phyloP scores from a whole-genome alignment of 2,888 invertebrate species.

The Tipula helvola region DNA sequence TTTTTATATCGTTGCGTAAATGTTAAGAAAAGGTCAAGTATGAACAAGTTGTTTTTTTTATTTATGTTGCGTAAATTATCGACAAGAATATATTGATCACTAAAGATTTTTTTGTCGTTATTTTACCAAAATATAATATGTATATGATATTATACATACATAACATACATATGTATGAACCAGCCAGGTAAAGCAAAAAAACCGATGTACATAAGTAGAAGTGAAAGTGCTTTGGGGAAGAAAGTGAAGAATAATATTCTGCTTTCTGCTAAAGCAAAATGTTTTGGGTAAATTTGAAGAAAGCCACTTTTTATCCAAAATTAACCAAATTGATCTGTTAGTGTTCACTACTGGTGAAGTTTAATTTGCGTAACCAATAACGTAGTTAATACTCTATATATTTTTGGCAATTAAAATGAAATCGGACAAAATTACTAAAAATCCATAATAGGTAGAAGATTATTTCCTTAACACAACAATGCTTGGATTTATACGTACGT shows the following conservation, averaged over 20 bases:
- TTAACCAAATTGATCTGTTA: neutral
- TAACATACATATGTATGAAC: no score
- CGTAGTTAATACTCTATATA: neutral
- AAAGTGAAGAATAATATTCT: neutral
- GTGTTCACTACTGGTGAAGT: neutral
- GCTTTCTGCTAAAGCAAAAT: neutral
- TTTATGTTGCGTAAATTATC: neutral
- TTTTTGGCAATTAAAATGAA: neutral
- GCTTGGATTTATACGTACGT: neutral
- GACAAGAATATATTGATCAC: neutral
- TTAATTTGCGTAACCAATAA: neutral
- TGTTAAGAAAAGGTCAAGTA: neutral
- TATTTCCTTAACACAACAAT: neutral
- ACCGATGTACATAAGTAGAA: neutral
- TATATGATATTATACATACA: neutral
- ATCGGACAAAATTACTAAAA: neutral
- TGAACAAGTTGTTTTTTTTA: no score
- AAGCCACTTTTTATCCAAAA: neutral
- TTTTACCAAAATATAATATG: neutral
- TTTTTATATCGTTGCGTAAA: neutral
- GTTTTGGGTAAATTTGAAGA: neutral
- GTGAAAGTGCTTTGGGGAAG: neutral
- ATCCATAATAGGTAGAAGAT: neutral
- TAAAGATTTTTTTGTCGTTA: neutral
- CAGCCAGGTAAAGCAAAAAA: neutral